Base-by-base conservation (phyloP, 1,140 invertebrate genomes). In the Tetraneura akinire region DNA sequence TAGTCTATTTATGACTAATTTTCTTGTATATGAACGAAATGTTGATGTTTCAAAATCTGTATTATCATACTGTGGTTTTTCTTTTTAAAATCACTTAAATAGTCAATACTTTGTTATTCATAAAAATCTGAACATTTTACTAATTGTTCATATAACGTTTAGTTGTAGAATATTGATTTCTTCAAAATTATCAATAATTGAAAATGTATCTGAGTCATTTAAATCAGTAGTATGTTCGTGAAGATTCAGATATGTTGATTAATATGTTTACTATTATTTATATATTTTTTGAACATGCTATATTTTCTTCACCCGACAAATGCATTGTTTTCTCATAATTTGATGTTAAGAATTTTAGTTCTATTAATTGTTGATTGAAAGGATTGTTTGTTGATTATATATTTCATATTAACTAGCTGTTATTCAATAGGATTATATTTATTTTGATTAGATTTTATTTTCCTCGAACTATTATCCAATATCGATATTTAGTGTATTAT, bases 71-170 rank as follows among this genome's bases (percentile, higher is more conserved):
- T 53, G 21, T 60, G 9, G 26, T 5, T 53, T 14, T 53, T 16
- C n/a, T 21, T n/a, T 23, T 74, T 49, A 21, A 55, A 53, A 55
- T 37, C 18, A 37, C 11, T 21, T 74, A 49, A 21, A n/a, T 37
- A 73, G 10, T 73, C 70, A 73, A 73, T n/a, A 55, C 29, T 55
- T 74, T 74, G 10, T 74, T 74, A 49, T 18, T 26, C 70, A 13
- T 70, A 11, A 23, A 21, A 53, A 32, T 0, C 18, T 37, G 14
- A 16, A 73, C 9, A 53, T n/a, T 73, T n/a, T 53, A 45, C 37
- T 37, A n/a, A 60, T 26, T 37, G n/a, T 26, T 26, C 49, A 4
- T 42, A 18, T 9, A 11, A 16, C 1, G 14, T 73, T 73, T 51
- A 18, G 0, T 73, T 3, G 53, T 55, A 29, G n/a, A 55, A 0